Evolutionary conservation across 37 sponge, comb jelly and placozoan species (phyloP).

Genomic region (Oopsacas minuta): DNA sequence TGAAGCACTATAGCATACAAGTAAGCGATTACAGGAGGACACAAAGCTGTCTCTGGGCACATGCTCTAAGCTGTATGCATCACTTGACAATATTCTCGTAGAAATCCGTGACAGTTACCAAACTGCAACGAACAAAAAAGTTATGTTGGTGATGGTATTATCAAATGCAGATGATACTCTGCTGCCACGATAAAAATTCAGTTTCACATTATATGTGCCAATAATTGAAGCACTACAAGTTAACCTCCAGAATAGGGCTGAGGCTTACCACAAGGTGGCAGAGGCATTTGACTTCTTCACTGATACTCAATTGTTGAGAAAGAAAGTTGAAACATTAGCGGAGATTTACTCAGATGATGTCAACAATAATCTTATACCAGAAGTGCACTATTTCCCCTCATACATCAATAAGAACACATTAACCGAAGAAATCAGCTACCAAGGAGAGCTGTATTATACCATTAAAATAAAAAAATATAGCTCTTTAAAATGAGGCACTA

Average conservation of each 20-base stretch:
- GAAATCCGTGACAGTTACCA: neutral
- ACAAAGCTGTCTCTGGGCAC: neutral
- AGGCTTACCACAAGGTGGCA: neutral
- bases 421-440: neutral
- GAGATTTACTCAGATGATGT: neutral
- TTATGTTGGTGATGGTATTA: neutral
- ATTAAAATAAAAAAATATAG: neutral
- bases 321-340: neutral
- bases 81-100: neutral
- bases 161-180: neutral
- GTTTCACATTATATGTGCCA: neutral
- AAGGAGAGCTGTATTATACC: neutral
- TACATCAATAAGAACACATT: neutral
- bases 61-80: neutral
- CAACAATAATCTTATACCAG: neutral
- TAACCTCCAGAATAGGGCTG: neutral
- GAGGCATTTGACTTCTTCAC: neutral
- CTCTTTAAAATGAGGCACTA: too few species aligned
- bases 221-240: neutral
- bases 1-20: neutral
- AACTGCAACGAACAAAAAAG: neutral
- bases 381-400: neutral
- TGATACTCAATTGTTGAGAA: neutral
- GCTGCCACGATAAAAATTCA: neutral
- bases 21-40: constrained; percentile 15